Evolutionary conservation across 2,888 invertebrate genomes (phyloP), one percentile per base, ranked within the genome.

Genomic region (Mimachlamys varia): DNA sequence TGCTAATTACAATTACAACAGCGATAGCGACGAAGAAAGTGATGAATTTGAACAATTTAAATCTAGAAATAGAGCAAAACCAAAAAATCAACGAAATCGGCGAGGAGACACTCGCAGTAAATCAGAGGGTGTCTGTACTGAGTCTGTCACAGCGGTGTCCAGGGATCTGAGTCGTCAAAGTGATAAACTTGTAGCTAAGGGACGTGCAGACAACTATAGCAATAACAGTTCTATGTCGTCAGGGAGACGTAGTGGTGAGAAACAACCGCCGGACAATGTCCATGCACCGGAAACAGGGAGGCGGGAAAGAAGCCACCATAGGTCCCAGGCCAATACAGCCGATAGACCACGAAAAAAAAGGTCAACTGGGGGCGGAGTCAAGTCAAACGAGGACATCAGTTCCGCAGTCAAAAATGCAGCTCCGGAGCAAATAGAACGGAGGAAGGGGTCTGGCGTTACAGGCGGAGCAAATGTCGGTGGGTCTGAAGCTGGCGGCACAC

Each of bases 381-480:
- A 62, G 27, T 62, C 62, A 19, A 62, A 62, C 62, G 62, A 62
- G 22, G 62, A 62, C 62, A n/a, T 19, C 27, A 62, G 62, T 62
- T 5, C 62, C 62, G 62, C 62, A 5, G 62, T 62, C 22, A 62
- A 62, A 62, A 62, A 15, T 15, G 15, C 62, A 62, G 62, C 62
- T 62, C 62, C 62, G 62, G 62, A 62, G 62, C 62, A 62, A 62
- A n/a, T 27, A 62, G 62, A 62, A 62, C 62, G 62, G 12, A 22
- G 62, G 62, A 62, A 62, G 22, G n/a, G 62, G 62, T 19, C 62
- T 27, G 62, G 62, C 10, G n/a, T n/a, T 0, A 62, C 62, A 10
- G 19, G 3, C 53, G 53, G 53, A 53, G 27, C 62, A 62, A 62
- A 62, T 4, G 62, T 62, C 62, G 27, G 62, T 27, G 62, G 62